Evolutionary conservation across 2,888 invertebrate genomes (phyloP).

Genomic region (Ecliptopera silaceata): DNA sequence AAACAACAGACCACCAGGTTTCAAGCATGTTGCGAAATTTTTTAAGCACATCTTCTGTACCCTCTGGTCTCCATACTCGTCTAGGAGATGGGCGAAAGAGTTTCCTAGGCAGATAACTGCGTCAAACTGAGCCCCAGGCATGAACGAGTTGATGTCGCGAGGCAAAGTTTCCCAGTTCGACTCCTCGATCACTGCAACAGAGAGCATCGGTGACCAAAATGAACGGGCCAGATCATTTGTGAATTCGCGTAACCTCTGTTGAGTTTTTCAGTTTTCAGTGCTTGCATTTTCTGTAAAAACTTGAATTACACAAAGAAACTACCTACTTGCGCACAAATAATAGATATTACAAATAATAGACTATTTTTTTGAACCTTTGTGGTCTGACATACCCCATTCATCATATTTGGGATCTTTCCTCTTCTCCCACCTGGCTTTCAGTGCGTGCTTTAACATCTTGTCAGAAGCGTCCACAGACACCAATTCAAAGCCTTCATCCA

Average conservation of each 20-base stretch:
- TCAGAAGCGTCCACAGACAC: slow-evolving; percentile 95
- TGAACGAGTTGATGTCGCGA: slow-evolving; percentile 85
- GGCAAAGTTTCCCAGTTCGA: slow-evolving; percentile 94
- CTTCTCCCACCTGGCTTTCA: slow-evolving; percentile 92
- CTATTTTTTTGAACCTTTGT: too few species aligned
- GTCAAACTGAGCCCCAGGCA: slow-evolving; percentile 88
- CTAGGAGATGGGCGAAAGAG: slow-evolving; percentile 94
- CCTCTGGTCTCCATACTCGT: slow-evolving; percentile 89
- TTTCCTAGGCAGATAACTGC: slow-evolving; percentile 95
- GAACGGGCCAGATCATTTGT: too few species aligned
- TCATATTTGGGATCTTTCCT: slow-evolving; percentile 91
- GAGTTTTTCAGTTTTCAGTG: too few species aligned
- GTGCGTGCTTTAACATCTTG: slow-evolving; percentile 95
- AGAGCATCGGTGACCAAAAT: background rate
- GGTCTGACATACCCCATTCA: slow-evolving; percentile 94
- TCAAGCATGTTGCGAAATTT: slow-evolving; percentile 92
- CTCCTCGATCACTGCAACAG: slow-evolving; percentile 91
- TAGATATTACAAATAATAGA: slow-evolving; percentile 22
- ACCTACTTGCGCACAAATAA: too few species aligned
- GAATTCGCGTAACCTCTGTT: too few species aligned
- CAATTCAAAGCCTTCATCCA: slow-evolving; percentile 94
- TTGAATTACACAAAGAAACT: too few species aligned
- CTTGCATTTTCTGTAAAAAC: too few species aligned
- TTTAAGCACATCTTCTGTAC: slow-evolving; percentile 90
- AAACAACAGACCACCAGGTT: slow-evolving; percentile 91